Conservation (phyloP, 2,113 vertebrate species). For the Thymallus thymallus region DNA sequence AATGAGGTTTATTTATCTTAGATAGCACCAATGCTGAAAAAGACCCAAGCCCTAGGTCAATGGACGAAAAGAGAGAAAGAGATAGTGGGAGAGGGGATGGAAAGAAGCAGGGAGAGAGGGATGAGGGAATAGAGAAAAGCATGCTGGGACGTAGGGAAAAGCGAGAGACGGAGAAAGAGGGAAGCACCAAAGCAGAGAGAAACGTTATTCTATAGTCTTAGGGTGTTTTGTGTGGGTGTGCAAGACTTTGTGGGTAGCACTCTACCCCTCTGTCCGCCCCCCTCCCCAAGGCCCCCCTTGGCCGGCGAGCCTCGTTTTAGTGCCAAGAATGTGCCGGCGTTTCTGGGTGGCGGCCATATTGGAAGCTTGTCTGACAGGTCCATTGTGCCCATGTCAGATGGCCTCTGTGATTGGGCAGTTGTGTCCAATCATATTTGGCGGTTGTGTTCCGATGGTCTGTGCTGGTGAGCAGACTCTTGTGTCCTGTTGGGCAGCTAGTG, state of each 20-base stretch:
- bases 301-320: slow-evolving; percentile 64
- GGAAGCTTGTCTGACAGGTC: slow-evolving; percentile 81
- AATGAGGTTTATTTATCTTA: slow-evolving; percentile 68
- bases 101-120: slow-evolving; percentile 30
- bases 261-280: slow-evolving; percentile 49
- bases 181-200: not conserved
- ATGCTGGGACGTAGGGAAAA: too few species aligned
- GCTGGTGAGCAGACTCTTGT: slow-evolving; percentile 64
- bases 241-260: not conserved
- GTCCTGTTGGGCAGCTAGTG: too few species aligned
- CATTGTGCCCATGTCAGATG: slow-evolving; percentile 79
- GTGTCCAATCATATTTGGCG: slow-evolving; percentile 74
- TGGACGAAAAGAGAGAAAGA: slow-evolving; percentile 48
- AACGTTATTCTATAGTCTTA: not conserved
- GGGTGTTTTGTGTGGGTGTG: too few species aligned
- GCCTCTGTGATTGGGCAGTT: slow-evolving; percentile 75
- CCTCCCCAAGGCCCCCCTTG: slow-evolving; percentile 71
- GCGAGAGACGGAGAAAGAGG: slow-evolving; percentile 45
- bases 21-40: slow-evolving; percentile 55
- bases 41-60: slow-evolving; percentile 56
- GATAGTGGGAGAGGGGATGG: slow-evolving; percentile 18
- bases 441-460: slow-evolving; percentile 67
- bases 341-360: slow-evolving; percentile 80
- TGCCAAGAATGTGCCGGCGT: slow-evolving; percentile 79
- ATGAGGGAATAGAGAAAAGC: not conserved